Percentiles rank a stretch among this genome's conserved stretches.
These are phyloP conservation scores for Eidolon helvum DNA, from an alignment of 2,113 vertebrate genomes.

Conservation along the genomic window DNA sequence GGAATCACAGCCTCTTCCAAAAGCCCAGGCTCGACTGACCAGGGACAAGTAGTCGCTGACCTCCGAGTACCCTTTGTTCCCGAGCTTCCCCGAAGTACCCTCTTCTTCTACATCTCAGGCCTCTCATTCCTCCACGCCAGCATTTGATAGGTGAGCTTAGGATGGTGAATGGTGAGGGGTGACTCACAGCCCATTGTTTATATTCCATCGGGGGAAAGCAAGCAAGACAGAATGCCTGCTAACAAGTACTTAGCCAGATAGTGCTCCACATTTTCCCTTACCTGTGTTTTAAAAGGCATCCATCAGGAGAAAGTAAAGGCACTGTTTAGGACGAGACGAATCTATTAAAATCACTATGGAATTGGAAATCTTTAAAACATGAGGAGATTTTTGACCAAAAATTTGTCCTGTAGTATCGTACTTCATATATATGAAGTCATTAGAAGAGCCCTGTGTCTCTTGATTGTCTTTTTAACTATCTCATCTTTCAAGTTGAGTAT, in stretches of 20 bases:
- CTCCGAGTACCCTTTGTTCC: conserved; percentile 84
- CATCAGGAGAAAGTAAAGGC: not conserved
- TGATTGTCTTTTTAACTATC: not conserved
- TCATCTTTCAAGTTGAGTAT: not conserved
- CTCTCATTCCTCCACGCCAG: conserved; percentile 82
- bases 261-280: not conserved
- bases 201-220: conserved; percentile 71
- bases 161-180: conserved; percentile 69
- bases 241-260: not conserved
- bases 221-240: not conserved
- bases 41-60: conserved; percentile 80
- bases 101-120: conserved; percentile 67
- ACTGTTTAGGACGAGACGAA: not conserved
- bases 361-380: not conserved
- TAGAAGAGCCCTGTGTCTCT: not conserved
- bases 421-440: not conserved
- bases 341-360: not conserved
- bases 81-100: conserved; percentile 76
- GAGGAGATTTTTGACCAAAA: not conserved
- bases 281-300: not conserved
- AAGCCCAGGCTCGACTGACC: conserved; percentile 79
- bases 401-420: not conserved
- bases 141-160: conserved; percentile 75
- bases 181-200: conserved; percentile 81
- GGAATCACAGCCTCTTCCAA: conserved; percentile 63